phyloP scores from a whole-genome alignment of 1,140 invertebrate species.

The Caenorhabditis inopinata region DNA sequence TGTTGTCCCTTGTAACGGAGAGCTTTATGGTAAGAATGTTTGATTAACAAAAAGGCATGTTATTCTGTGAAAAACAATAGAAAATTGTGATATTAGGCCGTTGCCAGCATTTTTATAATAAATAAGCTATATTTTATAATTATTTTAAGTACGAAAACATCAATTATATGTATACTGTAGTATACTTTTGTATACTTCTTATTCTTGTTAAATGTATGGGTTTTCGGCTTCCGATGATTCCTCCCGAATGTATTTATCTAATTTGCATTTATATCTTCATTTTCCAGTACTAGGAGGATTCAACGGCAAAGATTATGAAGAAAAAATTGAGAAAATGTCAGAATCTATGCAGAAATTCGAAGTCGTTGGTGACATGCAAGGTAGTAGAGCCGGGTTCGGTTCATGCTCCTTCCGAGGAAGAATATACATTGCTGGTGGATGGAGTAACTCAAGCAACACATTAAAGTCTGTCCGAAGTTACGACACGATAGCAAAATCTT shows the following conservation, averaged over 20 bases:
- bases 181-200: too few relatives aligned
- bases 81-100: too few relatives aligned
- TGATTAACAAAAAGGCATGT: too few relatives aligned
- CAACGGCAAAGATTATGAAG: constrained; percentile 8
- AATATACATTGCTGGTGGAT: constrained; percentile 14
- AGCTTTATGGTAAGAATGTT: neutral
- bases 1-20: neutral
- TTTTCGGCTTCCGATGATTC: too few relatives aligned
- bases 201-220: too few relatives aligned
- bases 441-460: constrained; percentile 1
- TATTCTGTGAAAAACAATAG: too few relatives aligned
- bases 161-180: too few relatives aligned
- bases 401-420: neutral
- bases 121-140: too few relatives aligned
- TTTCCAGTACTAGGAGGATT: constrained; percentile 8
- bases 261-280: too few relatives aligned
- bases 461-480: neutral
- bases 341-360: neutral
- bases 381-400: neutral
- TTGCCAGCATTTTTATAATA: too few relatives aligned
- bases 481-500: neutral
- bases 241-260: too few relatives aligned
- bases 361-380: neutral
- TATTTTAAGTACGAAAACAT: too few relatives aligned
- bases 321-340: neutral